These are phyloP conservation scores for Nematopogon swammerdamellus DNA, from an alignment of 2,888 invertebrate species.

Conservation along the genomic window DNA sequence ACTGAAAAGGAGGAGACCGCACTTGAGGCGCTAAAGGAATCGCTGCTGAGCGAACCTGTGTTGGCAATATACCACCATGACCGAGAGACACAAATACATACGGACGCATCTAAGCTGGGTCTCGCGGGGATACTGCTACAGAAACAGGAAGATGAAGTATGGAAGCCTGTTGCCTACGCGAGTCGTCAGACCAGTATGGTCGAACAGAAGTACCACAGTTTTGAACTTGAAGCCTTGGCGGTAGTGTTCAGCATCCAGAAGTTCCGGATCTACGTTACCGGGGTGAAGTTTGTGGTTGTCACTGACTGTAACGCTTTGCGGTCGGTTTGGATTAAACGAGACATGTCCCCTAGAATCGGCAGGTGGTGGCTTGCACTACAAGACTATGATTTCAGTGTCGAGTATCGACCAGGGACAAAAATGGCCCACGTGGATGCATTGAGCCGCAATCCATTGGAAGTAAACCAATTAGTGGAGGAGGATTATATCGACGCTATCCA, in stretches of 20 bases:
- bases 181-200: constrained; percentile 11
- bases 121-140: constrained; percentile 8
- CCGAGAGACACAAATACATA: constrained; percentile 7
- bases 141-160: constrained; percentile 3
- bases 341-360: constrained; percentile 2
- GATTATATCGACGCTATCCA: too few relatives aligned
- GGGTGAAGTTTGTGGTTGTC: constrained; percentile 1
- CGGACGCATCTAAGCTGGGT: constrained; percentile 7
- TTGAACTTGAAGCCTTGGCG: constrained; percentile 5
- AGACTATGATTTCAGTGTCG: too few relatives aligned
- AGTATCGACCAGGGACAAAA: too few relatives aligned
- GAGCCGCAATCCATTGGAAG: too few relatives aligned
- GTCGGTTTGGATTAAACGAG: background rate
- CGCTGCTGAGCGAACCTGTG: background rate
- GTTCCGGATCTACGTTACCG: constrained; percentile 1
- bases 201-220: constrained; percentile 12
- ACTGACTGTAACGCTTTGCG: constrained; percentile 1
- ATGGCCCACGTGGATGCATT: too few relatives aligned
- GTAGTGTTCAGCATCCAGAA: background rate
- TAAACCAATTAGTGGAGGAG: too few relatives aligned
- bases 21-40: constrained; percentile 1
- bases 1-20: constrained; percentile 4
- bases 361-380: too few relatives aligned
- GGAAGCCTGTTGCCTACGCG: constrained; percentile 13
- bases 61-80: constrained; percentile 3